phyloP scores from a whole-genome alignment of 2,797 vertebrate genomes.

The Chelmon rostratus region DNA sequence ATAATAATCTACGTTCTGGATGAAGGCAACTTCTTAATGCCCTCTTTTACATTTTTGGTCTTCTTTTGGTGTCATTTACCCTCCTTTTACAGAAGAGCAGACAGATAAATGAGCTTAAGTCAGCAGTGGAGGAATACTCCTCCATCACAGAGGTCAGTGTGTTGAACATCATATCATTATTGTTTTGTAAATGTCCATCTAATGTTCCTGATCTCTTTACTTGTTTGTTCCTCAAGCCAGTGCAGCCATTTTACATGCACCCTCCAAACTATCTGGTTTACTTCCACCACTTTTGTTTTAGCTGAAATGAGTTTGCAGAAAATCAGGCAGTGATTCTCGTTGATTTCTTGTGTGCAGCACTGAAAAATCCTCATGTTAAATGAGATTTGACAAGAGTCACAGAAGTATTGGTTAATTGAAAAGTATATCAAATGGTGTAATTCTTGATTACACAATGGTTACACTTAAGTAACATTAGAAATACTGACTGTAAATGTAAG shows the following conservation, averaged over 20 bases:
- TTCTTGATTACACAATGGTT: background rate
- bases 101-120: constrained; percentile 88
- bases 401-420: background rate
- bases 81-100: constrained; percentile 84
- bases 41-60: background rate
- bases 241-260: background rate
- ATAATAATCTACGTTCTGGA: background rate
- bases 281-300: background rate
- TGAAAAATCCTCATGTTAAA: background rate
- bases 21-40: background rate
- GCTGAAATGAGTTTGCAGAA: background rate
- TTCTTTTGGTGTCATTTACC: background rate
- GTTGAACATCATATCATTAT: background rate
- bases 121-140: constrained; percentile 87
- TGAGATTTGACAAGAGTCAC: background rate
- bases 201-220: background rate
- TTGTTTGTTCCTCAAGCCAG: background rate
- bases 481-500: background rate
- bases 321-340: background rate
- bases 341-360: background rate
- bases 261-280: background rate
- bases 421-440: background rate
- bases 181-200: constrained; percentile 2
- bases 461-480: background rate
- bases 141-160: constrained; percentile 89